These are phyloP conservation scores for Spea hammondii DNA, from an alignment of 2,797 vertebrate genomes.

Conservation along the genomic window DNA sequence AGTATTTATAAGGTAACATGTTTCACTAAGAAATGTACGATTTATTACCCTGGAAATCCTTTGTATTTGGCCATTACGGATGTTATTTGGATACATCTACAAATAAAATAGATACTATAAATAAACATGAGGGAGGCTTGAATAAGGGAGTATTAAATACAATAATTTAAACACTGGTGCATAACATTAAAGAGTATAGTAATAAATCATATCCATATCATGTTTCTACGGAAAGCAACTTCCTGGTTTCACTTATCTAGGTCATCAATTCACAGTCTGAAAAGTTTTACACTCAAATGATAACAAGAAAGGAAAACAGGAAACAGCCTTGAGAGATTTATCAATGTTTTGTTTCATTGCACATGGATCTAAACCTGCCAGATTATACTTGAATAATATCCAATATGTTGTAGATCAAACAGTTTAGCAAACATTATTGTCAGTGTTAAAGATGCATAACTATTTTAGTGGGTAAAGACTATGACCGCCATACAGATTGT, in stretches of 20 bases:
- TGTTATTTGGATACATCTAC: no score
- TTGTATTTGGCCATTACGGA: no score
- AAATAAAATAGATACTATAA: no score
- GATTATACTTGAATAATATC: conserved; percentile 13
- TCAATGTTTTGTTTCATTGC: conserved; percentile 25
- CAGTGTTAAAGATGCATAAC: not conserved
- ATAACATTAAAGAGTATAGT: no score
- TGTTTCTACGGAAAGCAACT: conserved; percentile 12
- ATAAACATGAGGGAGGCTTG: no score
- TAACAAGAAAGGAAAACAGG: conserved; percentile 46
- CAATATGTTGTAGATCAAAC: not conserved
- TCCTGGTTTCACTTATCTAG: conserved; percentile 36
- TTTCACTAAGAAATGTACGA: no score
- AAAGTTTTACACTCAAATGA: conserved; percentile 33
- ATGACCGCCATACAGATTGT: no score
- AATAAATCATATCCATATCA: conserved; percentile 24
- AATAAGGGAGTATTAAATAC: no score
- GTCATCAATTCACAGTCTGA: conserved; percentile 32
- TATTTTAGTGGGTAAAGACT: not conserved
- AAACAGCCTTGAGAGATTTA: conserved; percentile 29
- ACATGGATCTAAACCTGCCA: conserved; percentile 17
- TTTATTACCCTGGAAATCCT: no score
- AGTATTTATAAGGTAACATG: no score
- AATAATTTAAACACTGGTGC: no score
- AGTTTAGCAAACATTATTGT: not conserved